Evolutionary conservation across 2,888 invertebrate species (phyloP), one percentile per base, ranked within the genome.

Genomic region (Adelphocoris suturalis): DNA sequence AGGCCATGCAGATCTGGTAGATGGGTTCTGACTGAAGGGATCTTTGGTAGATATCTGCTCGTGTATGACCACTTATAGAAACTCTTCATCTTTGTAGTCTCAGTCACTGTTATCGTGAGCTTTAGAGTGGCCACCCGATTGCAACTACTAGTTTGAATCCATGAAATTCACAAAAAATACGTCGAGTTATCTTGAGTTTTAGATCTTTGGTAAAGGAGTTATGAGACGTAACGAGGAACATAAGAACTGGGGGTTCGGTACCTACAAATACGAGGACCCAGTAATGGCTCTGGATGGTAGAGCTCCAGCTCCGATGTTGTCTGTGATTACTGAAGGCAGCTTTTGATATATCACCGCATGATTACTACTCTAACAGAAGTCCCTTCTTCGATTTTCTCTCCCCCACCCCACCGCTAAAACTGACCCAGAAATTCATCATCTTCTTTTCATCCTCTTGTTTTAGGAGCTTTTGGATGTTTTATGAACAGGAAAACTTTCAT

Each of bases 311-410:
- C 23, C 68, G 68, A 68, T 68, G 23, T 68, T 68, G 68, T 68
- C 68, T 68, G 68, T 68, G 68, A 68, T 68, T 68, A 68, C 68
- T 27, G 23, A 11, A 68, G 68, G 68, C 68, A 68, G 68, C 68
- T 68, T 13, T 27, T 68, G 68, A 68, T 19, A 23, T 68, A 68
- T 68, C 68, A 68, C 68, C 68, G 68, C 68, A 68, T 68, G 68
- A 68, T 68, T 68, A 68, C 68, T 19, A 68, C 68, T 68, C 68
- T 68, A 68, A 23, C 68, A 68, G 23, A 23, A 68, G 68, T 68
- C 68, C 68, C 68, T 68, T 19, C 68, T 68, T 68, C 68, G 68
- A 68, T 68, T 68, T 68, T 23, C 68, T 68, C 37, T 7, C 68
- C 68, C 68, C 11, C 23, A n/a, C n/a, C n/a, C n/a, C n/a, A n/a